phyloP scores from a whole-genome alignment of 2,797 vertebrate genomes.

The Syngnathus acus region DNA sequence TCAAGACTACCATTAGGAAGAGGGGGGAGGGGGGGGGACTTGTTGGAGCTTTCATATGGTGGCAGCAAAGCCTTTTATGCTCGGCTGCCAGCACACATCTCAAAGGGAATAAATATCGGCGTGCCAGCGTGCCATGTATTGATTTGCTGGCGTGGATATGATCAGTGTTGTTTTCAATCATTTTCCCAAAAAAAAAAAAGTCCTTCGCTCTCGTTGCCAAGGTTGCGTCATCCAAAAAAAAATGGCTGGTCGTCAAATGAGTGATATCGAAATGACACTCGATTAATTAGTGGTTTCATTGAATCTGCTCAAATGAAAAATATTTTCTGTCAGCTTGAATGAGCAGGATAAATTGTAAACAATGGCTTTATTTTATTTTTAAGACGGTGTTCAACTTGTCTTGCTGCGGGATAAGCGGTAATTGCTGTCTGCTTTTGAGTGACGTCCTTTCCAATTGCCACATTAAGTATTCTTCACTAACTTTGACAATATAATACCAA shows the following conservation, averaged over 20 bases:
- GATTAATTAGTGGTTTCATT: no score
- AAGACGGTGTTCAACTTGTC: background rate
- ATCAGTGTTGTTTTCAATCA: background rate
- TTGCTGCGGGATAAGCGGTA: background rate
- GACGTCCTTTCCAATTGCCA: background rate
- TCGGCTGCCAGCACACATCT: background rate
- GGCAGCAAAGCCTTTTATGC: background rate
- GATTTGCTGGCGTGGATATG: background rate
- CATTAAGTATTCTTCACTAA: background rate
- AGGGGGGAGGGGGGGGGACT: constrained; percentile 5
- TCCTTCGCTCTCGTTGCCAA: background rate
- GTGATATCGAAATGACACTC: no score
- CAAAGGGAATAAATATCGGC: no score
- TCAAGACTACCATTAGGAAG: constrained; percentile 55
- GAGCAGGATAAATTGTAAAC: no score
- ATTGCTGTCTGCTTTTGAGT: no score
- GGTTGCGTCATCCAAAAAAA: background rate
- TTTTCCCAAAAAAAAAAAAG: no score
- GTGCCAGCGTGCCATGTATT: background rate
- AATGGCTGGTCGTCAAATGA: no score
- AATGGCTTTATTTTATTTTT: no score
- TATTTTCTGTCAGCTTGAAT: no score
- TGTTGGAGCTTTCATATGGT: constrained; percentile 14
- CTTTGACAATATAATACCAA: background rate
- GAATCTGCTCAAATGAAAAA: no score